A percentile compares a stretch with the other conserved stretches of the same genome.
These are phyloP conservation scores for Corbicula japonica DNA, from an alignment of 2,888 invertebrate genomes.

Conservation along the genomic window DNA sequence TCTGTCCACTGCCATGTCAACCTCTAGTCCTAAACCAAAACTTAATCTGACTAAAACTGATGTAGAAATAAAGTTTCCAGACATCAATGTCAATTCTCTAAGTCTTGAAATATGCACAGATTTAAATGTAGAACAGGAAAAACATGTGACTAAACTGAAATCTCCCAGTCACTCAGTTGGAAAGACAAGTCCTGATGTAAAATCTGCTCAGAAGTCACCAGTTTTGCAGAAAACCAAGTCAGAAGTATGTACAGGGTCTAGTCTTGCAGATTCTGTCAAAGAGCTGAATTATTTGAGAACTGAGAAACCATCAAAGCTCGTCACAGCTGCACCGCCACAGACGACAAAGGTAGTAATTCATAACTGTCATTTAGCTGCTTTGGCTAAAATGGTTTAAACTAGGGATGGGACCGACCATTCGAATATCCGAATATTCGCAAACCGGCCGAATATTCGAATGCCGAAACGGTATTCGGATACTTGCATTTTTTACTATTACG, in stretches of 20 bases:
- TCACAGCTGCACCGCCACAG: too few relatives aligned
- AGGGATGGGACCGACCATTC: too few relatives aligned
- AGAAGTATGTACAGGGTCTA: neutral
- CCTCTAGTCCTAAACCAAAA: neutral
- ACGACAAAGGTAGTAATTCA: too few relatives aligned
- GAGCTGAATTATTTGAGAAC: neutral
- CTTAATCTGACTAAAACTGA: neutral
- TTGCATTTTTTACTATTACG: too few relatives aligned
- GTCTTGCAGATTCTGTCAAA: neutral
- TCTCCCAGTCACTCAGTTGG: neutral
- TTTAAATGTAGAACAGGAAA: neutral
- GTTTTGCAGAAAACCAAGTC: neutral
- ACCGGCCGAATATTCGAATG: too few relatives aligned
- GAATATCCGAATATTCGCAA: too few relatives aligned
- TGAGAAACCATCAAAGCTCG: neutral
- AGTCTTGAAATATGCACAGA: neutral
- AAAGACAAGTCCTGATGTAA: neutral
- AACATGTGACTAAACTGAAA: conserved; percentile 2
- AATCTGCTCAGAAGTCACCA: neutral
- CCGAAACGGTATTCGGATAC: too few relatives aligned
- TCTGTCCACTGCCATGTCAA: neutral
- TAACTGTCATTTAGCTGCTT: too few relatives aligned
- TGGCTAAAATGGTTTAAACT: too few relatives aligned
- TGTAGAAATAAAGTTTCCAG: neutral
- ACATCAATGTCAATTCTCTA: neutral